Base-by-base conservation (phyloP, 2,797 vertebrate genomes). In the Pempheris klunzingeri region DNA sequence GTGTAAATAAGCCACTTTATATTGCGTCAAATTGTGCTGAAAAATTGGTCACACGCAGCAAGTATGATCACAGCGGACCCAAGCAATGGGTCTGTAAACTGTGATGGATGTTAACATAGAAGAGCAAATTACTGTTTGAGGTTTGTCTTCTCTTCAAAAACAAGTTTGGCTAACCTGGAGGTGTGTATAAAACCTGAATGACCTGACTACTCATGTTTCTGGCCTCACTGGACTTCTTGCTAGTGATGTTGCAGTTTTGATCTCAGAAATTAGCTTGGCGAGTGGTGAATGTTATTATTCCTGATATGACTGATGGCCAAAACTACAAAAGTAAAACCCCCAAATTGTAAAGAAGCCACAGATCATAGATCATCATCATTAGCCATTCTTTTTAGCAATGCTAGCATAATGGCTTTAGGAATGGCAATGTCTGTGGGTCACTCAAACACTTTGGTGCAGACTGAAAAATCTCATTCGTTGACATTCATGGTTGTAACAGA, bases 171-270 rank as follows among this genome's bases (percentile, higher is more conserved):
- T 39, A 62, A 54, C n/a, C 36, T 15, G 38, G 8, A 13, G 32
- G 24, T 49, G 59, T 53, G 32, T 76, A 68, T 58, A 17, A 65
- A 63, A 62, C 50, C 12, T 44, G 20, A 28, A 36, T 34, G 15
- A 63, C 52, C 11, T 20, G 44, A 44, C 32, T 57, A n/a, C 43
- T 71, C 15, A 14, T 39, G 13, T 34, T 58, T 68, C 14, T 14
- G 49, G 32, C 3, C 9, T 36, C 10, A 12, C 46, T 26, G 30
- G 15, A 70, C 32, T n/a, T 65, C 1, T 28, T 38, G 15, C 26
- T 2, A 22, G n/a, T 46, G 6, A 38, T 55, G 11, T 9, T 14
- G 8, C 17, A 6, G 7, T 15, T 50, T n/a, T 30, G 10, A 69
- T 53, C 14, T 57, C 11, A 26, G 15, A 24, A 54, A 68, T 54